phyloP scores from a whole-genome alignment of 23 tunicate genomes.

The Corella eumyota region DNA sequence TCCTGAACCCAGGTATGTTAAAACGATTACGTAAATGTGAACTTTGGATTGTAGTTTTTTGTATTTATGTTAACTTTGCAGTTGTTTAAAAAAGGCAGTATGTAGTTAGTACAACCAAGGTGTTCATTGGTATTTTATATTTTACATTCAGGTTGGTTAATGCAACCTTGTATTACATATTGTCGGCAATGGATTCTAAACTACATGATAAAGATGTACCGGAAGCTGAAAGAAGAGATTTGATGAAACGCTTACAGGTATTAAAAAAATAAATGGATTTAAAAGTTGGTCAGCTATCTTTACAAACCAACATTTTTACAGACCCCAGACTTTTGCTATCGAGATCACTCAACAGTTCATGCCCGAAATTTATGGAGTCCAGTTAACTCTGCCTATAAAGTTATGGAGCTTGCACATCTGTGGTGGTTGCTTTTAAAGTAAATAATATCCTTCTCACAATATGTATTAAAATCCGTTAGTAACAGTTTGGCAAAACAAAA shows the following conservation, averaged over 20 bases:
- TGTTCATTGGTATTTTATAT: too few relatives aligned
- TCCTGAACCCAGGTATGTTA: constrained; percentile 54
- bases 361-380: constrained; percentile 45
- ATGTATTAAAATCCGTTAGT: too few relatives aligned
- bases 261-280: not conserved
- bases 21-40: not conserved
- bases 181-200: constrained; percentile 76
- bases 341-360: constrained; percentile 66
- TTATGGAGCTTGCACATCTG: constrained; percentile 18
- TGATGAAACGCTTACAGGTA: constrained; percentile 74
- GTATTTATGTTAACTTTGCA: too few relatives aligned
- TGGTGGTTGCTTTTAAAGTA: constrained; percentile 66
- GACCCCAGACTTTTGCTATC: constrained; percentile 96
- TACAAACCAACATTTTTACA: not conserved
- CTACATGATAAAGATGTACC: constrained; percentile 69
- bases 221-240: constrained; percentile 41
- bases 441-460: too few relatives aligned
- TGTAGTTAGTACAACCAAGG: too few relatives aligned
- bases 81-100: too few relatives aligned
- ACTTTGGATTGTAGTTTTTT: too few relatives aligned
- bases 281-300: not conserved
- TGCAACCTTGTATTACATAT: constrained; percentile 69
- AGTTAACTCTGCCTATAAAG: constrained; percentile 25
- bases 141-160: constrained; percentile 50
- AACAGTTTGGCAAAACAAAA: too few relatives aligned